Base-by-base conservation (phyloP, 1,140 invertebrate genomes). In the Contarinia nasturtii region DNA sequence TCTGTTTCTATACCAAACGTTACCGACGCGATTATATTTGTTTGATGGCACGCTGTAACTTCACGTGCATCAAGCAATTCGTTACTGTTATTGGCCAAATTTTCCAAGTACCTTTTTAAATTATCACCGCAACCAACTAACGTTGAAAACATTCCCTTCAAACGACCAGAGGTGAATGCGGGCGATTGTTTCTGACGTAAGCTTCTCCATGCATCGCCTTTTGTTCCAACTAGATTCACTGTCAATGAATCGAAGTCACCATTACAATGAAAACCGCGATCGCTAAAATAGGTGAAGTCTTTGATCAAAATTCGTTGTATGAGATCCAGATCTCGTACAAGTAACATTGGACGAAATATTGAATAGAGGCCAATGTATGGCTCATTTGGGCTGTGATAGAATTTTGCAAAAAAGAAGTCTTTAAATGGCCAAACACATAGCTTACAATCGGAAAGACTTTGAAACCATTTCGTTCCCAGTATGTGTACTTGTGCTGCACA, bases 141-240 rank as follows among this genome's bases (percentile, higher is more conserved):
- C 15, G 20, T 51, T 0, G 42, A 45, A 46, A 66, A 67, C 67
- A 74, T 71, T 14, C 52, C 57, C 55, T 67, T 67, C 53, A 68
- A 57, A 60, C 71, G 66, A 14, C 66, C 55, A 49, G 67, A 55
- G 27, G 72, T 66, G 57, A 74, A 74, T 14, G 72, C 66, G 18
- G 70, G 70, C 4, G 66, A 68, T 34, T 75, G 49, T 50, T 67
- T 67, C 2, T 52, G 51, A 43, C 73, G 55, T 8, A 74, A 53
- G 41, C 57, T 57, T 55, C 67, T 72, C 73, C 73, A 75, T 50
- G 64, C 57, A 15, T 57, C 51, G 14, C 69, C 72, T 19, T 57
- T 54, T 17, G 70, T 49, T 1, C 58, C 61, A 50, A 74, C 70
- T 19, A 76, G 50, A 51, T 72, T 63, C 3, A 62, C 65, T 14